Evolutionary conservation across 2,888 invertebrate genomes (phyloP).

Genomic region (Aleiodes alternator): DNA sequence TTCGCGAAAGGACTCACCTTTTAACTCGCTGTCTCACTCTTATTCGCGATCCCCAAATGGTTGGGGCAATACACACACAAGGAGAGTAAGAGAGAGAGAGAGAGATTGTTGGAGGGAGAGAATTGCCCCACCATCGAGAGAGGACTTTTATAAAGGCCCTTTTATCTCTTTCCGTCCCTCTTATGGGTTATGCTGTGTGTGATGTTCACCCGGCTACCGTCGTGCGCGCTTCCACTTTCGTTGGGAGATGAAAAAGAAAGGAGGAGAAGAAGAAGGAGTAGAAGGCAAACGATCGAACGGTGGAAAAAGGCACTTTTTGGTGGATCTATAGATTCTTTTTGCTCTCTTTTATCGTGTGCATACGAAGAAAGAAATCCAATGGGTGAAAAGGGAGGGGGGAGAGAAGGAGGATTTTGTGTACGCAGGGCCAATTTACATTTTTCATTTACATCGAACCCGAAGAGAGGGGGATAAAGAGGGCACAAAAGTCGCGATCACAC

Average conservation of each 20-base stretch:
- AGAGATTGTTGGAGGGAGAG: too few relatives aligned
- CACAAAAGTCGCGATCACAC: constrained; percentile 22
- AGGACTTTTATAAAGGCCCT: constrained; percentile 24
- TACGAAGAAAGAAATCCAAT: constrained; percentile 63
- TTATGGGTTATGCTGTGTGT: constrained; percentile 34
- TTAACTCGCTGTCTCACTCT: constrained; percentile 50
- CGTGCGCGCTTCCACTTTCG: constrained; percentile 36
- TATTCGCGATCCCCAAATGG: constrained; percentile 39
- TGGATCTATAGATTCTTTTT: constrained; percentile 56
- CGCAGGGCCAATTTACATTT: constrained; percentile 72
- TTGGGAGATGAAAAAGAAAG: neutral
- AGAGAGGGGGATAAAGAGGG: constrained; percentile 31
- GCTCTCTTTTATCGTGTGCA: constrained; percentile 60
- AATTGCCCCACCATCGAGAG: too few relatives aligned
- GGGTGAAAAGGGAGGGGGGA: constrained; percentile 54
- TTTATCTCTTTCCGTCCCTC: constrained; percentile 33
- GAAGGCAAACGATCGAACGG: constrained; percentile 20
- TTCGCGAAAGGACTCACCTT: constrained; percentile 57
- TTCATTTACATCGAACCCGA: constrained; percentile 67
- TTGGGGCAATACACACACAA: too few relatives aligned
- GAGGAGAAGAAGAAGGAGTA: constrained; percentile 2
- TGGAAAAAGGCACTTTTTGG: constrained; percentile 5
- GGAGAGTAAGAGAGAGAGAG: too few relatives aligned
- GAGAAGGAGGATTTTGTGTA: constrained; percentile 64
- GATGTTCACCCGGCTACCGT: constrained; percentile 52